Evolutionary conservation across 2,888 invertebrate genomes (phyloP), one percentile per base, ranked within the genome.

Genomic region (Dermolepida albohirtum): DNA sequence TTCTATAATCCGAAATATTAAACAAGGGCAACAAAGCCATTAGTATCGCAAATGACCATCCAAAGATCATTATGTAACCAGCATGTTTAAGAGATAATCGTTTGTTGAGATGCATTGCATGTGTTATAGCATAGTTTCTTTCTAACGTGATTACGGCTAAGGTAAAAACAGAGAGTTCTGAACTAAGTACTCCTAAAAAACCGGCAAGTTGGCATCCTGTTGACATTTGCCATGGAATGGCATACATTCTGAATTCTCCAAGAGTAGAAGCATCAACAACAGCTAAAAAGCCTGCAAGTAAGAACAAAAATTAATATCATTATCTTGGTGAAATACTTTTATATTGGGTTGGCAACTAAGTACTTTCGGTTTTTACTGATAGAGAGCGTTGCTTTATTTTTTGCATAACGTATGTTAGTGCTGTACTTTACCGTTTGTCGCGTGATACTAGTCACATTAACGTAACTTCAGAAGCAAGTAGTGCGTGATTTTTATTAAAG

Each of bases 181-280:
- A 95, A 73, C 95, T 95, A 17, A 97, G 87, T 39, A 97, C 97
- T 5, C 96, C 97, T 52, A 98, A 87, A 81, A 98, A 97, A 29
- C 98, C 98, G 1, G 97, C 96, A 54, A 96, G 86, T 79, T 95
- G 93, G 83, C 98, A 98, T 27, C 94, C 95, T 41, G 91, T 88
- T 29, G 96, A 96, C 90, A 95, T 93, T 86, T 98, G 98, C 98
- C 98, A 98, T 0, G 94, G 92, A 72, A 98, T 96, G 12, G 98
- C 98, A 84, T 95, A 95, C 88, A 93, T 94, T 74, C 97, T 92
- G 85, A 98, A 98, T 84, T 97, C 95, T 22, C 98, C 97, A 68
- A 98, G 85, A 0, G 98, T 98, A 17, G 95, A 94, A 0, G 96
- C 97, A 83, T 98, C 98, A 62, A 97, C 95, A 49, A 98, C 94